phyloP scores from a whole-genome alignment of 1,140 invertebrate species.

The Venustaconcha ellipsiformis region DNA sequence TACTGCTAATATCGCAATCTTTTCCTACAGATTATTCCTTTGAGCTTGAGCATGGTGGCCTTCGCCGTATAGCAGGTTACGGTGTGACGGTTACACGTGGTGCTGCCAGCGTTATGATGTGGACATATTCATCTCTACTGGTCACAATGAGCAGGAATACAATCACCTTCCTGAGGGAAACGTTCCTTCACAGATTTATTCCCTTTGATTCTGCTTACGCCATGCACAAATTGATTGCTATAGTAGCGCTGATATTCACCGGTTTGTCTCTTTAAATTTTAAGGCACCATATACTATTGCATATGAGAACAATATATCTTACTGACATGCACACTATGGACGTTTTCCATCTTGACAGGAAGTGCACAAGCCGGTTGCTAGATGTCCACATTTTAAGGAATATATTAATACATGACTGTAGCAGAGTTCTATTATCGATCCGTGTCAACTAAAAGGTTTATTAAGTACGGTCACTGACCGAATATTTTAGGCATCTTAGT shows the following conservation, averaged over 20 bases:
- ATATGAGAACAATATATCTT: no score
- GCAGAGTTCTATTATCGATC: no score
- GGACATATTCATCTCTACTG: constrained; percentile 94
- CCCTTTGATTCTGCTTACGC: constrained; percentile 98
- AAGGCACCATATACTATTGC: no score
- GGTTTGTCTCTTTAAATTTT: constrained; percentile 36
- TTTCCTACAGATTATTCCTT: constrained; percentile 53
- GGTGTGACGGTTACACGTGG: constrained; percentile 98
- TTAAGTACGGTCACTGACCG: no score
- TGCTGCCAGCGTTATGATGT: constrained; percentile 95
- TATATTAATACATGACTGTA: no score
- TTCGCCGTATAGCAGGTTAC: constrained; percentile 97
- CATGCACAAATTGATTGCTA: constrained; percentile 98
- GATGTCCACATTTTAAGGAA: no score
- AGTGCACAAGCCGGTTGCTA: no score
- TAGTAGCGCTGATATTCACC: constrained; percentile 91
- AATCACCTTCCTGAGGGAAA: constrained; percentile 96
- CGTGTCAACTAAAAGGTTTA: no score
- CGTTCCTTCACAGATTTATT: constrained; percentile 98
- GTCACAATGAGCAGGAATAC: constrained; percentile 98
- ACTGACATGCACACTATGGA: no score
- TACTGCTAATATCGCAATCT: no score
- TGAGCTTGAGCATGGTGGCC: constrained; percentile 90
- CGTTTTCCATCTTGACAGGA: no score
- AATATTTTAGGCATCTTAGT: no score